phyloP scores from a whole-genome alignment of 2,113 vertebrate genomes.

The Myotis davidii region DNA sequence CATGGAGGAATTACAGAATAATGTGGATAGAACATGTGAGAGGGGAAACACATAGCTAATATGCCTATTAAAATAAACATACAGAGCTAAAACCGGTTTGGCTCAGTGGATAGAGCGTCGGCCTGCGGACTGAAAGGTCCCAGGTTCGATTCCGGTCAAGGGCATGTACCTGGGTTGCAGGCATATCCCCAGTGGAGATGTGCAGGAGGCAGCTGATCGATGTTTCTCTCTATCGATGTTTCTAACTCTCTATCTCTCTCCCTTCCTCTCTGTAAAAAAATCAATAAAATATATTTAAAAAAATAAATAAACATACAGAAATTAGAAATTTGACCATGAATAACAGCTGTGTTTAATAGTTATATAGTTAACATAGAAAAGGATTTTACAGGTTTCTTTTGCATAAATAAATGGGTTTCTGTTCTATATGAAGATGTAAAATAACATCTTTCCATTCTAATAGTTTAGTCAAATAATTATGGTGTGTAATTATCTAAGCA shows the following conservation, averaged over 20 bases:
- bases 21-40: background rate
- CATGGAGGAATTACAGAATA: constrained; percentile 44
- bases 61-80: constrained; percentile 8
- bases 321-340: constrained; percentile 18
- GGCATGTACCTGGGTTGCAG: no score
- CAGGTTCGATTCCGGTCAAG: no score
- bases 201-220: no score
- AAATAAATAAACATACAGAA: background rate
- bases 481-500: background rate
- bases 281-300: no score
- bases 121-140: no score
- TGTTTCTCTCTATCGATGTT: no score
- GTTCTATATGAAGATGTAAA: constrained; percentile 51
- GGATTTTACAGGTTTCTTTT: background rate
- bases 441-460: constrained; percentile 36
- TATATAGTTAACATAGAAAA: constrained; percentile 8
- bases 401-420: background rate
- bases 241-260: no score
- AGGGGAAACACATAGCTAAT: constrained; percentile 31
- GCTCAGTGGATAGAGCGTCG: no score
- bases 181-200: no score
- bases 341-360: background rate
- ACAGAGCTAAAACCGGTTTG: no score
- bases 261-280: no score
- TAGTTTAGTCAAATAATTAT: constrained; percentile 40